Conservation (phyloP, 2,113 vertebrate genomes). For the Ciconia maguari region DNA sequence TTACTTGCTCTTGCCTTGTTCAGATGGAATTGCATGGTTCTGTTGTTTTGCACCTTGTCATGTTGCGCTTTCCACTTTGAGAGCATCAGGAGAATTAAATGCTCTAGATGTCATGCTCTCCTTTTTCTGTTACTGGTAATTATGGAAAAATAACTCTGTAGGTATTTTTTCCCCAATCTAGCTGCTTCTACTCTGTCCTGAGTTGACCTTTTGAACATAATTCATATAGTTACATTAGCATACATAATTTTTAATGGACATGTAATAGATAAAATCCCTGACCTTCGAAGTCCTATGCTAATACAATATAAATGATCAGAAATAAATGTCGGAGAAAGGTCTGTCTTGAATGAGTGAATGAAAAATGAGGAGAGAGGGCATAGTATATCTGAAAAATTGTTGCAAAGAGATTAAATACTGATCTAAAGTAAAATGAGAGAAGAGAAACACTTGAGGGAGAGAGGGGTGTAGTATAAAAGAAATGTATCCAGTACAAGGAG, state of each 20-base stretch:
- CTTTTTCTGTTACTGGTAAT: neutral
- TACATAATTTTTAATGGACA: neutral
- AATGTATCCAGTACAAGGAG: neutral
- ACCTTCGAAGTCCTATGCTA: neutral
- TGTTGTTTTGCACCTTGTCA: neutral
- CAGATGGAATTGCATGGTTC: neutral
- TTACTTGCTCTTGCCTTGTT: neutral
- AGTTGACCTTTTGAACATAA: neutral
- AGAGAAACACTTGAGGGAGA: neutral
- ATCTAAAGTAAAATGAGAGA: neutral
- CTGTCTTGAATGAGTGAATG: neutral
- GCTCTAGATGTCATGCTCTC: neutral
- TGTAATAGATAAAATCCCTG: constrained; percentile 8
- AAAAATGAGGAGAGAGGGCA: neutral
- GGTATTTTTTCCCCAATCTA: neutral
- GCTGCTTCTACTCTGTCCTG: neutral
- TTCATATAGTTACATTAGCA: neutral
- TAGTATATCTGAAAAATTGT: neutral
- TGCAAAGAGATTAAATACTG: neutral
- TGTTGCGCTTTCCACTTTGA: neutral
- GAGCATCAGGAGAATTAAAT: neutral
- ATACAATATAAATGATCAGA: neutral
- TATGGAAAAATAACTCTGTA: neutral
- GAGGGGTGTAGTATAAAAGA: neutral
- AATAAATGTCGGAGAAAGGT: neutral